Percentiles rank a stretch among this genome's conserved stretches.
These are phyloP conservation scores for Xestia xanthographa DNA, from an alignment of 2,888 invertebrate genomes.

Conservation along the genomic window DNA sequence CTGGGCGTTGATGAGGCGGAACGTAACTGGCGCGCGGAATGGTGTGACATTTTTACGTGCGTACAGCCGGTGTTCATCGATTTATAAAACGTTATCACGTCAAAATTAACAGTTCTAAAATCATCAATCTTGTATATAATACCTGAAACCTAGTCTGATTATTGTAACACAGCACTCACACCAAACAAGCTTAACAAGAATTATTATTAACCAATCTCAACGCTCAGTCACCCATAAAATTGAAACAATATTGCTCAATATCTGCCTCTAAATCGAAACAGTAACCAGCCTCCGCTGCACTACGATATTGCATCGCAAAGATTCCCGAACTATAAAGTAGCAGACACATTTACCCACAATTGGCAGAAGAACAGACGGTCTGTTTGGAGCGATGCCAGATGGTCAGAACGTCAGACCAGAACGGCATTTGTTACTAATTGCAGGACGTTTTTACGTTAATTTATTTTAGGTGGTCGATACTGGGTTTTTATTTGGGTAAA, in stretches of 20 bases:
- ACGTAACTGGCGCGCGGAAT: too few relatives aligned
- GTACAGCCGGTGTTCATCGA: too few relatives aligned
- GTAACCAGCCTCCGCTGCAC: slow-evolving; percentile 31
- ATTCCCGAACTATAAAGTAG: slow-evolving; percentile 42
- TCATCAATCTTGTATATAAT: too few relatives aligned
- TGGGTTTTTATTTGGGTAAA: background rate
- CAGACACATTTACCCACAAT: slow-evolving; percentile 56
- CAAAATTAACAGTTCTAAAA: too few relatives aligned
- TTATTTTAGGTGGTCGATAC: slow-evolving; percentile 43
- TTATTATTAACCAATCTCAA: background rate
- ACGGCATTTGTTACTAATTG: slow-evolving; percentile 76
- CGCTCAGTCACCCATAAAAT: background rate
- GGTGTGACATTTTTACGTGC: too few relatives aligned
- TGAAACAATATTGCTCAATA: slow-evolving; percentile 21
- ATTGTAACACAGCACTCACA: too few relatives aligned
- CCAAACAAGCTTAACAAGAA: too few relatives aligned
- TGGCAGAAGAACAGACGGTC: slow-evolving; percentile 62
- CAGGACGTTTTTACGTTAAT: slow-evolving; percentile 64
- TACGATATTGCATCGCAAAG: slow-evolving; percentile 42
- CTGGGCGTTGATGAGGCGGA: too few relatives aligned
- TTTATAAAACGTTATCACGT: too few relatives aligned
- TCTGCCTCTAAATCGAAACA: slow-evolving; percentile 10
- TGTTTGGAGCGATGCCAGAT: slow-evolving; percentile 71
- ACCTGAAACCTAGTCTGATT: too few relatives aligned
- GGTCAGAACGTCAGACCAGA: slow-evolving; percentile 61